Percentiles rank a stretch among this genome's conserved stretches.
phyloP scores from a whole-genome alignment of 1,140 invertebrate species.

The Pomacea maculata region DNA sequence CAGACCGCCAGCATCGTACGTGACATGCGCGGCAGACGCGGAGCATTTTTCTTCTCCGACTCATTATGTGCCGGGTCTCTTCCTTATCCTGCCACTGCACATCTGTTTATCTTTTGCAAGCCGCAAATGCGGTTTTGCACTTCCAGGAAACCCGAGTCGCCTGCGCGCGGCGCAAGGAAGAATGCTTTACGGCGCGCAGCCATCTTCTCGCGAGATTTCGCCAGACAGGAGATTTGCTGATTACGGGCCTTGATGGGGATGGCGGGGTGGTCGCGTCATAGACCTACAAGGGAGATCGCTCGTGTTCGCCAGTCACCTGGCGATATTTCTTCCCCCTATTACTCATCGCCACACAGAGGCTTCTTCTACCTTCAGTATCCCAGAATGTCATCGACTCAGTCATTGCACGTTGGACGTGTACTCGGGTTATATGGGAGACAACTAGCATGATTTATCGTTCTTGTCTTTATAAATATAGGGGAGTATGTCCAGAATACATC shows the following conservation, averaged over 20 bases:
- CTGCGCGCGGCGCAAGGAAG: neutral
- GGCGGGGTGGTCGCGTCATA: neutral
- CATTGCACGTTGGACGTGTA: too few species aligned
- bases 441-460: too few species aligned
- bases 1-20: too few species aligned
- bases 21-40: too few species aligned
- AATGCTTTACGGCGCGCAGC: neutral
- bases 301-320: neutral
- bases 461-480: too few species aligned
- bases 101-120: conserved; percentile 20
- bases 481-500: too few species aligned
- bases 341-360: neutral
- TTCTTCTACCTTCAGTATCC: too few species aligned
- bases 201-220: neutral
- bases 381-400: too few species aligned
- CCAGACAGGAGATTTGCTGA: conserved; percentile 6
- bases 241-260: neutral
- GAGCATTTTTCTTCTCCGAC: too few species aligned
- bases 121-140: conserved; percentile 18
- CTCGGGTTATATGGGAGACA: too few species aligned
- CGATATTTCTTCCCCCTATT: neutral
- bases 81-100: neutral
- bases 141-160: neutral
- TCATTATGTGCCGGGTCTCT: too few species aligned
- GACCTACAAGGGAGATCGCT: neutral